Evolutionary conservation across 2,113 vertebrate species (phyloP).

Genomic region (Carettochelys insculpta): DNA sequence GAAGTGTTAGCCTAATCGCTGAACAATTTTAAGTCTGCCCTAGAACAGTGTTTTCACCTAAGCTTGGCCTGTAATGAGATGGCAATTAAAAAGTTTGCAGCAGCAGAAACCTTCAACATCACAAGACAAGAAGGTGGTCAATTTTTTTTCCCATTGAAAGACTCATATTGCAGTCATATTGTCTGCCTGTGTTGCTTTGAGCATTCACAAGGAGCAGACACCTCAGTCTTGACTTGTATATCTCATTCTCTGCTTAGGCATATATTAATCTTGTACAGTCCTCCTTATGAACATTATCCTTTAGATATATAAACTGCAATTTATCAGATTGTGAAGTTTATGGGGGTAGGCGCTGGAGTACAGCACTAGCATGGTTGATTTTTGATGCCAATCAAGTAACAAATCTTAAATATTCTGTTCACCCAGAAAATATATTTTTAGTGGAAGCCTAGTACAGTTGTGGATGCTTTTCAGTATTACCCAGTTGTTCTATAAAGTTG

Average conservation of each 20-base stretch:
- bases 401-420: neutral
- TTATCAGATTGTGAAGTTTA: accelerated
- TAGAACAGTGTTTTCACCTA: neutral
- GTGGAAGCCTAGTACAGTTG: neutral
- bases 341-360: accelerated
- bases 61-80: neutral
- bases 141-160: neutral
- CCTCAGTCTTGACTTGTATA: neutral
- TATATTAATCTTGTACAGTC: neutral
- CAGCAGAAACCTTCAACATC: neutral
- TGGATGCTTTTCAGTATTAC: accelerated
- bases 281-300: neutral
- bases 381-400: accelerated
- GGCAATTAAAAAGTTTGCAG: neutral
- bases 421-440: neutral
- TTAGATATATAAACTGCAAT: accelerated
- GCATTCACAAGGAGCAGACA: accelerated
- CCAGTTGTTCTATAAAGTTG: neutral
- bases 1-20: neutral
- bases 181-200: neutral
- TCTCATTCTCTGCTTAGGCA: neutral
- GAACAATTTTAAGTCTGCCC: accelerated
- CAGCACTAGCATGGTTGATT: accelerated
- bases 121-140: neutral
- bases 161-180: neutral